A percentile compares a stretch with the other conserved stretches of the same genome.
Conservation (phyloP, 2,797 vertebrate species). For the Eurystomus glaucurus region DNA sequence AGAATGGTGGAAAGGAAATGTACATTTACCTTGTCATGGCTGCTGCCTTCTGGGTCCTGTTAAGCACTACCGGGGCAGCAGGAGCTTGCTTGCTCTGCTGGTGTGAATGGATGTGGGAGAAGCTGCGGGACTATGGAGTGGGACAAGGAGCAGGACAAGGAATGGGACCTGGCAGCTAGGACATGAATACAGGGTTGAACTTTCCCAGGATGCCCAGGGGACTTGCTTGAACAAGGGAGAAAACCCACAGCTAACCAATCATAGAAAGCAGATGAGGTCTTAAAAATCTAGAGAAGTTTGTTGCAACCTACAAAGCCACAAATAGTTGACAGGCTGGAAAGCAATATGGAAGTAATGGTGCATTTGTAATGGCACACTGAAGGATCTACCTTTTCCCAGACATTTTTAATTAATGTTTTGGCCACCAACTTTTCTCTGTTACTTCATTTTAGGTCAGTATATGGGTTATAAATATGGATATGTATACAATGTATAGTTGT, state of each 20-base stretch:
- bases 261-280: neutral
- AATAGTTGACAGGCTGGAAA: neutral
- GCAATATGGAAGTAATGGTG: neutral
- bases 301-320: neutral
- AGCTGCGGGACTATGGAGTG: fast-evolving
- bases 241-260: neutral
- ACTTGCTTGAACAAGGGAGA: neutral
- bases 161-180: neutral
- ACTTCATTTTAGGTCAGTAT: neutral
- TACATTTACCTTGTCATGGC: neutral
- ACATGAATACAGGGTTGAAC: neutral
- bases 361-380: neutral
- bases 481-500: neutral
- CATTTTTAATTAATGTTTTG: neutral
- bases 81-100: neutral
- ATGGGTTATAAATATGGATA: neutral
- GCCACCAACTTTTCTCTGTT: neutral
- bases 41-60: neutral
- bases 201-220: neutral
- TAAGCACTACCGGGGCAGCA: neutral
- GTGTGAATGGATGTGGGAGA: fast-evolving
- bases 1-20: neutral
- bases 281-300: neutral
- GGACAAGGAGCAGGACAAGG: neutral
- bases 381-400: neutral